Conservation (phyloP, 2,113 vertebrate species). For the Phylloscopus trochiloides region DNA sequence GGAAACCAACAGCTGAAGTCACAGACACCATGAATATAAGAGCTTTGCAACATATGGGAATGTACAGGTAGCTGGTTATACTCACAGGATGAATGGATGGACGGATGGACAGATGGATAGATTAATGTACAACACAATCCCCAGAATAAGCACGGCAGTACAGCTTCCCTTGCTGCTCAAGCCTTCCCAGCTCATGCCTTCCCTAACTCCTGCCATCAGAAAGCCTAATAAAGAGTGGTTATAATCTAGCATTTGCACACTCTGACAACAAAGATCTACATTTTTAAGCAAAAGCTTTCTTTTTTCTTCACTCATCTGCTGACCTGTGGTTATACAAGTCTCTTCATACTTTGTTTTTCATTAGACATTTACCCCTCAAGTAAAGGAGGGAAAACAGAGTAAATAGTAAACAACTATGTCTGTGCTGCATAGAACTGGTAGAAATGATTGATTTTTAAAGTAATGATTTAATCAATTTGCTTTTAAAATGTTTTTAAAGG, state of each 20-base stretch:
- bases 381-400: neutral
- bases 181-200: neutral
- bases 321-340: neutral
- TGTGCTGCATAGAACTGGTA: neutral
- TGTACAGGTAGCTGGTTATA: neutral
- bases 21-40: neutral
- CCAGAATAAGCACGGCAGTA: neutral
- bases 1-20: neutral
- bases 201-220: neutral
- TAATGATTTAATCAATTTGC: neutral
- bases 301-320: neutral
- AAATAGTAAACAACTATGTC: neutral
- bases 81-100: neutral
- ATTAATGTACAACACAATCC: accelerated
- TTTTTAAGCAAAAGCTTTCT: neutral
- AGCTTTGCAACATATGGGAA: neutral
- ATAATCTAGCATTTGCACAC: neutral
- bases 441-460: neutral
- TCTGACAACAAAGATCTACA: neutral
- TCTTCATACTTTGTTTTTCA: neutral
- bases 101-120: neutral
- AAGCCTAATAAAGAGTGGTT: neutral
- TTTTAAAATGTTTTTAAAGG: neutral
- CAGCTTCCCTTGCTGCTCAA: neutral
- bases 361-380: neutral